Evolutionary conservation across 92 coral and sea anemone genomes (phyloP).

Genomic region (Palythoa grandis): DNA sequence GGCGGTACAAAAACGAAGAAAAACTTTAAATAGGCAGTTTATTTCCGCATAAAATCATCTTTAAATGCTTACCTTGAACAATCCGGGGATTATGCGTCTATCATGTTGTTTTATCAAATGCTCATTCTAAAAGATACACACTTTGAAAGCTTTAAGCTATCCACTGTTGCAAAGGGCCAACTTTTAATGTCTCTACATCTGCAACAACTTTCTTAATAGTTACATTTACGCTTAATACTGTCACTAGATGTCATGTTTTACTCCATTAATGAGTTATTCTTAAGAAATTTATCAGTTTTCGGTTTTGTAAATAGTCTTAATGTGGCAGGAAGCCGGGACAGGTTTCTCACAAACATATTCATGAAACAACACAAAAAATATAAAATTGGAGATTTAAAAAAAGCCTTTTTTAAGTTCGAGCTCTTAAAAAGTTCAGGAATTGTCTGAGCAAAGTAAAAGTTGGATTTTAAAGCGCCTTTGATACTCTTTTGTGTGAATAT

Average conservation of each 20-base stretch:
- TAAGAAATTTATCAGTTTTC: slow-evolving; percentile 12
- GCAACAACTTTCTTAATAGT: slow-evolving; percentile 79
- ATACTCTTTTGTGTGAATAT: not conserved
- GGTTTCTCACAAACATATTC: not conserved
- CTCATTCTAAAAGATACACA: slow-evolving; percentile 30
- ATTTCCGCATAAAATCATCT: slow-evolving; percentile 28
- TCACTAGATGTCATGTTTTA: slow-evolving; percentile 77
- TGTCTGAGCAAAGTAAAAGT: not conserved
- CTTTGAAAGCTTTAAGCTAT: slow-evolving; percentile 40
- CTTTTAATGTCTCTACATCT: slow-evolving; percentile 51
- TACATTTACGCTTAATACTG: slow-evolving; percentile 67
- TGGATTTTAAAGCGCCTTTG: not conserved
- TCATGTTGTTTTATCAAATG: slow-evolving; percentile 44
- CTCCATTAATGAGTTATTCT: slow-evolving; percentile 57
- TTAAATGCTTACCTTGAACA: slow-evolving; percentile 22
- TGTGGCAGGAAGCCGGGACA: slow-evolving; percentile 5
- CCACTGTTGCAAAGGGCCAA: slow-evolving; percentile 43
- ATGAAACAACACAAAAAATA: not conserved
- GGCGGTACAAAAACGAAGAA: not conserved
- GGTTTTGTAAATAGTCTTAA: slow-evolving; percentile 21
- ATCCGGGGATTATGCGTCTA: slow-evolving; percentile 20
- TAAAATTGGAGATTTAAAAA: not conserved
- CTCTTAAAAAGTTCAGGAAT: not conserved
- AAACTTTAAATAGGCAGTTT: not conserved
- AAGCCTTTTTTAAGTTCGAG: not conserved